Conservation (phyloP, 2,797 vertebrate species). For the Phylloscopus collybita region DNA sequence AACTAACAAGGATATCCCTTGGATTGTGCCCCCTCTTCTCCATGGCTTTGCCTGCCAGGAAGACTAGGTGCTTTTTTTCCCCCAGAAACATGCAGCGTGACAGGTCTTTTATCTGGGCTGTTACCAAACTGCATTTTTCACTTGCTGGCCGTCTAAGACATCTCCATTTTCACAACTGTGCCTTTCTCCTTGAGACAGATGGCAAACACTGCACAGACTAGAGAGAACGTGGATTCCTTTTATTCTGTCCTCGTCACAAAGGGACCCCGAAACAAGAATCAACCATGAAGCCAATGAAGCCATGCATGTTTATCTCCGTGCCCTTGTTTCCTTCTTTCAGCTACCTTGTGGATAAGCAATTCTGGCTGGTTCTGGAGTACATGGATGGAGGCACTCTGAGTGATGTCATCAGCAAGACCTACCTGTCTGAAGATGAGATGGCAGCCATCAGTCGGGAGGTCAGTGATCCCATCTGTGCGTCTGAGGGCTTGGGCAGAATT, state of each 20-base stretch:
- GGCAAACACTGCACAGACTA: neutral
- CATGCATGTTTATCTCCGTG: neutral
- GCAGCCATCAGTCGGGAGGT: slow-evolving; percentile 96
- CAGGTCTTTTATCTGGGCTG: neutral
- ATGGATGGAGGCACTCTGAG: slow-evolving; percentile 93
- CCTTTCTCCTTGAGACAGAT: neutral
- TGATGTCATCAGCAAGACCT: slow-evolving; percentile 92
- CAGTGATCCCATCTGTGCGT: neutral
- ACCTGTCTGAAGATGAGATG: slow-evolving; percentile 96
- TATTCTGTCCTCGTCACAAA: neutral
- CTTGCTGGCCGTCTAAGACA: neutral
- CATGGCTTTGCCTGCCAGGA: no score
- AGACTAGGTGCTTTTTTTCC: no score
- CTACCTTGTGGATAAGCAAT: slow-evolving; percentile 91
- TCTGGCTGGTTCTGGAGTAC: slow-evolving; percentile 99
- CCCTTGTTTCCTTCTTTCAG: slow-evolving; percentile 70
- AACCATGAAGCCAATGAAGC: neutral
- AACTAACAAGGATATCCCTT: no score
- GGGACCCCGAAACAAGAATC: neutral
- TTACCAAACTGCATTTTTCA: neutral
- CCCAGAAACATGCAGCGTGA: rapidly evolving
- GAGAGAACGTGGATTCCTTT: neutral
- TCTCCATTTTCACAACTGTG: neutral
- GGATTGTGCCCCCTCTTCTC: no score
- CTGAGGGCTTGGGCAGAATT: neutral